Conservation (phyloP, 2,888 invertebrate genomes). For the Microctonus hyperodae region DNA sequence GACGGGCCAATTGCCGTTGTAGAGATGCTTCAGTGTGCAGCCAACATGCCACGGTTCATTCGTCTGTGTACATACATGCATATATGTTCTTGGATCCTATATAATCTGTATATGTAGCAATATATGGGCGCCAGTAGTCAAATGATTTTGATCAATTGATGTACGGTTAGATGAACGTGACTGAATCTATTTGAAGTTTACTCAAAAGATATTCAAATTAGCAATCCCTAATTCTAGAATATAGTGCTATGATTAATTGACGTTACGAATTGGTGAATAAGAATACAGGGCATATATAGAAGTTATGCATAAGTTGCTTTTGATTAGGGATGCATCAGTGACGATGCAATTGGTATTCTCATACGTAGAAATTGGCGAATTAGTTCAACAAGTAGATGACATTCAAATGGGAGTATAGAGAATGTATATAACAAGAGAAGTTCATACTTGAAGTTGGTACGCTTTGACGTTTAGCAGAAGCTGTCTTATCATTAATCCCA, state of each 20-base stretch:
- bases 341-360: conserved; percentile 17
- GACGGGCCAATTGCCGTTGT: conserved; percentile 19
- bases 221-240: not conserved
- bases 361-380: conserved; percentile 1
- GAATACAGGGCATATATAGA: not conserved
- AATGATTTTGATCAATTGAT: not conserved
- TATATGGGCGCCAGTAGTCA: not conserved
- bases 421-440: conserved; percentile 12
- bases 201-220: not conserved
- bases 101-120: not conserved
- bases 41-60: not conserved
- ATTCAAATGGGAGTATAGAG: conserved; percentile 31
- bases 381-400: conserved; percentile 30
- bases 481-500: conserved; percentile 6
- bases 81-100: not conserved
- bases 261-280: not conserved
- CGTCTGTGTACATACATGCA: too few relatives aligned
- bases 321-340: conserved; percentile 17
- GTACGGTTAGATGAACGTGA: not conserved
- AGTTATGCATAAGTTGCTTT: conserved; percentile 8
- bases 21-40: conserved; percentile 1
- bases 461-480: conserved; percentile 5
- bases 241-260: not conserved
- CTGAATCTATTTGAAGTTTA: not conserved
- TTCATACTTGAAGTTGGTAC: conserved; percentile 12